Percentiles rank a stretch among this genome's conserved stretches.
Evolutionary conservation across 2,888 invertebrate genomes (phyloP).

Genomic region (Bugulina stolonifera): DNA sequence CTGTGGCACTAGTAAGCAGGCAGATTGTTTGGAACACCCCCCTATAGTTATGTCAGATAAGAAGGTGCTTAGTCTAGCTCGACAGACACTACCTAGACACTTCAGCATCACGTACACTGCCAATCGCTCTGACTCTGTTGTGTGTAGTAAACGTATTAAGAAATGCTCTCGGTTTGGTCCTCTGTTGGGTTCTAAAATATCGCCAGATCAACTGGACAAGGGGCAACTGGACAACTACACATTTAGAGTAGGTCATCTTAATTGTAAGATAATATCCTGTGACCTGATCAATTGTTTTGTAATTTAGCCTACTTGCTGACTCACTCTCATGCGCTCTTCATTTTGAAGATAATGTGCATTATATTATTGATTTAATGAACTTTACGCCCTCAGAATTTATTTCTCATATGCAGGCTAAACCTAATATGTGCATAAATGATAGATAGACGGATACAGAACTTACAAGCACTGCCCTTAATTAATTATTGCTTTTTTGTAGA

Average conservation of each 20-base stretch:
- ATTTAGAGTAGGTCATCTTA: background rate
- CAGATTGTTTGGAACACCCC: conserved; percentile 14
- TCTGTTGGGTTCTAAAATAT: background rate
- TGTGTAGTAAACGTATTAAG: background rate
- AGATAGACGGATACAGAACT: too few relatives aligned
- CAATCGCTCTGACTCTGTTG: background rate
- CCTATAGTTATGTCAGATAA: background rate
- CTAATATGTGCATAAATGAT: too few relatives aligned
- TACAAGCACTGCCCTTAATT: too few relatives aligned
- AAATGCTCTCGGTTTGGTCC: conserved; percentile 16
- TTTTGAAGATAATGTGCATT: too few relatives aligned
- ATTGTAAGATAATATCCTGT: too few relatives aligned
- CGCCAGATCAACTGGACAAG: background rate
- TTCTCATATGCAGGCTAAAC: too few relatives aligned
- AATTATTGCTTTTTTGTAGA: too few relatives aligned
- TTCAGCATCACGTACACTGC: background rate
- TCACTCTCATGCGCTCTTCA: too few relatives aligned
- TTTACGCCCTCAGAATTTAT: too few relatives aligned
- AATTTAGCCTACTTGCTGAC: too few relatives aligned
- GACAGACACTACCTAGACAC: conserved; percentile 3
- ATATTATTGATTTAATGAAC: too few relatives aligned
- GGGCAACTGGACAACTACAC: background rate
- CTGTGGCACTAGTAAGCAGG: background rate
- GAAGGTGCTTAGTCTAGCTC: background rate
- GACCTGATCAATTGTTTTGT: too few relatives aligned